Base-by-base conservation (phyloP, 1,140 invertebrate species). In the Drosophila kikkawai region DNA sequence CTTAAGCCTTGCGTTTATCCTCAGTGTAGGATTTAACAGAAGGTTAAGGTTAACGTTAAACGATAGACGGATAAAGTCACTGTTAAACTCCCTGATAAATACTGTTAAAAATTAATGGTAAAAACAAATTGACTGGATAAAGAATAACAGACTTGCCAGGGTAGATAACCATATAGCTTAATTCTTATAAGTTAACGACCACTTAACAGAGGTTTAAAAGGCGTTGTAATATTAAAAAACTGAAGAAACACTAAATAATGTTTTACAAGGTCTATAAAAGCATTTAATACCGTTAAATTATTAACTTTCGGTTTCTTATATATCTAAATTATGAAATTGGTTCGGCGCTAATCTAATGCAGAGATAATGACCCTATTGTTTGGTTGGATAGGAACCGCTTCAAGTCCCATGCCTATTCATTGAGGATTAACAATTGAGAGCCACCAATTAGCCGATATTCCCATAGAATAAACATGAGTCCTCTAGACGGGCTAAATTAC, bases 391-490 rank as follows among this genome's bases (percentile, higher is more conserved):
- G 41, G 26, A 69, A 56, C 39, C 15, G 45, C 22, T 42, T n/a
- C 63, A 13, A 41, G 13, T 70, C 69, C 47, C 69, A 71, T 58
- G 66, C 19, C 50, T 41, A 48, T 71, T 71, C 65, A 70, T 70
- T 71, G 42, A 37, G 67, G 26, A 48, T 48, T 41, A 70, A 50
- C 66, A 70, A 73, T 73, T 37, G 51, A 48, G 53, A 70, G 6
- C 32, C 44, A 22, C 15, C 66, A 73, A 71, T 73, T 71, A 71
- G 8, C 53, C 42, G 22, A 37, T 15, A 36, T 71, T 73, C 66
- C 67, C 69, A 73, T 59, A 32, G 44, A 50, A 73, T 71, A 58
- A 70, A 73, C 66, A 73, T 71, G 37, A 70, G 37, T 22, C 51
- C 51, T 42, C 26, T 44, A 19, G 37, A 32, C 22, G 19, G 29